Conservation (phyloP, 2,888 invertebrate species). For the Nomada goodeniana region DNA sequence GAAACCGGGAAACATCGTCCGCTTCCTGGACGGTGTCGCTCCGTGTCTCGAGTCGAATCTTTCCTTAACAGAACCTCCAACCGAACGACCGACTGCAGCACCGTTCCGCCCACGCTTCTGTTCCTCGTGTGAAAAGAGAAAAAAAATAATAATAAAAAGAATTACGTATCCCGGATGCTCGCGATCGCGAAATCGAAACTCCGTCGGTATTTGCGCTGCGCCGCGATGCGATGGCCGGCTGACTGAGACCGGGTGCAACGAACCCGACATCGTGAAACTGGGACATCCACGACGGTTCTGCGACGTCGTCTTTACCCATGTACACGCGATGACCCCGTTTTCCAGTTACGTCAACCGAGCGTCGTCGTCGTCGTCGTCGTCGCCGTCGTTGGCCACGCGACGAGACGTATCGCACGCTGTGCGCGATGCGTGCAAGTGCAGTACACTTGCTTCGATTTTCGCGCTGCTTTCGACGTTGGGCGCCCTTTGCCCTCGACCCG, state of each 20-base stretch:
- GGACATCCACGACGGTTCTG: conserved; percentile 72
- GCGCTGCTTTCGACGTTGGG: conserved; percentile 9
- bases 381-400: conserved; percentile 26
- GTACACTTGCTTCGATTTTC: conserved; percentile 57
- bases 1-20: background rate
- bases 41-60: background rate
- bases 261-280: conserved; percentile 72
- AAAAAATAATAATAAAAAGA: background rate
- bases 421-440: no score
- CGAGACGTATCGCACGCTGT: background rate
- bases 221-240: conserved; percentile 48
- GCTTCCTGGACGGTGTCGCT: background rate
- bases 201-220: conserved; percentile 16
- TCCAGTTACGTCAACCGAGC: conserved; percentile 57
- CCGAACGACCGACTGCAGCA: background rate
- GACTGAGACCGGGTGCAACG: conserved; percentile 70
- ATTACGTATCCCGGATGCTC: conserved; percentile 57
- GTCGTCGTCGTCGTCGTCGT: conserved; percentile 9
- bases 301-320: conserved; percentile 63
- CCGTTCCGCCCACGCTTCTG: conserved; percentile 18
- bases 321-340: conserved; percentile 68
- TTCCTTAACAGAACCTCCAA: background rate
- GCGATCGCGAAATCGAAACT: conserved; percentile 69
- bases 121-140: background rate
- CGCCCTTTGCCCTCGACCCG: no score